Evolutionary conservation across 2,113 vertebrate species (phyloP).

Genomic region (Onychostoma macrolepis): DNA sequence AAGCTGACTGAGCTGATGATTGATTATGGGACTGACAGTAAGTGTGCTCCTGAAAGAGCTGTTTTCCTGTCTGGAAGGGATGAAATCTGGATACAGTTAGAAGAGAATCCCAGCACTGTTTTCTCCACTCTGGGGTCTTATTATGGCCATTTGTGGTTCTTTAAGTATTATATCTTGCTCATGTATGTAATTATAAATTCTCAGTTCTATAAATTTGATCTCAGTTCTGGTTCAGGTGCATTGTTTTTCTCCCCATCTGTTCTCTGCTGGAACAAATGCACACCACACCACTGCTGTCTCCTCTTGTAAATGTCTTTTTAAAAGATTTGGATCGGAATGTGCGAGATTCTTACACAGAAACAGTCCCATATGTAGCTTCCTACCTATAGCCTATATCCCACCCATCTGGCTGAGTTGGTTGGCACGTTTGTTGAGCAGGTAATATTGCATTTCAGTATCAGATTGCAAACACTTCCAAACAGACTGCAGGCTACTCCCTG

Average conservation of each 20-base stretch:
- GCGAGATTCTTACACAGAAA: background rate
- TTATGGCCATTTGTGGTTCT: background rate
- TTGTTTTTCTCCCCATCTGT: background rate
- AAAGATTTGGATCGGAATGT: background rate
- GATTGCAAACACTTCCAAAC: background rate
- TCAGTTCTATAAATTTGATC: background rate
- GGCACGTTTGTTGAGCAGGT: background rate
- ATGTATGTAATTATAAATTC: background rate
- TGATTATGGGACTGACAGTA: conserved; percentile 11
- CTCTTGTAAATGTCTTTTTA: background rate
- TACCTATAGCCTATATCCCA: background rate
- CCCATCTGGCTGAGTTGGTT: background rate
- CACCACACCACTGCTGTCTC: background rate
- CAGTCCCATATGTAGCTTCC: background rate
- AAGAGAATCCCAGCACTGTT: background rate
- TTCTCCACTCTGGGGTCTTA: background rate
- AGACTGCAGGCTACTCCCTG: background rate
- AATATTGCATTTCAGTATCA: conserved; percentile 3
- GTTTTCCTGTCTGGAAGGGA: conserved; percentile 1
- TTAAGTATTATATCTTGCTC: background rate
- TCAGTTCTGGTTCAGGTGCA: background rate
- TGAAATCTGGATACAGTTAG: conserved; percentile 8
- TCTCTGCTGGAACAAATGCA: background rate
- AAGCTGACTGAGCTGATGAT: conserved; percentile 12
- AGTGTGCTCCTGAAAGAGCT: conserved; percentile 9